Conservation (phyloP, 2,888 invertebrate species). For the Cyclophora punctaria region DNA sequence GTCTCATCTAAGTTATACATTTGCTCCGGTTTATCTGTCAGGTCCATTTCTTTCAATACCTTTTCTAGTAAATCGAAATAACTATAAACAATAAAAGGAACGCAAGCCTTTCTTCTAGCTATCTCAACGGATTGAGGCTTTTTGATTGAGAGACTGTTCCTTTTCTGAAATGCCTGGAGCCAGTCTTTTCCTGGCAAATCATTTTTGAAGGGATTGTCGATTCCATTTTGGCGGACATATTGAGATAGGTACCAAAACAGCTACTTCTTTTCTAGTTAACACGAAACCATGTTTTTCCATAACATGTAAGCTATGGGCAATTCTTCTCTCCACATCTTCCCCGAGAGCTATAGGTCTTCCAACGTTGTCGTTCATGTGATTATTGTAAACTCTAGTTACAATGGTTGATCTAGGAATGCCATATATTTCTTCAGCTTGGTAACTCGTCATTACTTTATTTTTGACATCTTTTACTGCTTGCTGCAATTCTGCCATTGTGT, state of each 20-base stretch:
- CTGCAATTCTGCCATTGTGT: slow-evolving; percentile 1
- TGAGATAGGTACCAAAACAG: slow-evolving; percentile 18
- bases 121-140: slow-evolving; percentile 21
- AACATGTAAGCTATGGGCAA: slow-evolving; percentile 2
- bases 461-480: slow-evolving; percentile 3
- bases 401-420: slow-evolving; percentile 4
- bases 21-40: slow-evolving; percentile 20
- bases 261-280: slow-evolving; percentile 24
- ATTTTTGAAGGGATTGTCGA: slow-evolving; percentile 25
- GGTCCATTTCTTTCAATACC: slow-evolving; percentile 14
- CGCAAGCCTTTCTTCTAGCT: slow-evolving; percentile 15
- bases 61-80: slow-evolving; percentile 6
- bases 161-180: slow-evolving; percentile 19
- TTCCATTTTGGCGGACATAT: slow-evolving; percentile 21
- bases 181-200: slow-evolving; percentile 25
- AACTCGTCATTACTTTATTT: slow-evolving; percentile 2
- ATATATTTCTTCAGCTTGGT: slow-evolving; percentile 4
- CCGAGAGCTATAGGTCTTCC: slow-evolving; percentile 3
- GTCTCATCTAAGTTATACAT: slow-evolving; percentile 14
- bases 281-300: slow-evolving; percentile 25
- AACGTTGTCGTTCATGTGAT: neutral
- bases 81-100: slow-evolving; percentile 12
- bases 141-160: slow-evolving; percentile 16
- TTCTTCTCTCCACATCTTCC: slow-evolving; percentile 1
- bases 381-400: slow-evolving; percentile 2